These are phyloP conservation scores for Penaeus vannamei DNA, from an alignment of 1,140 invertebrate species.

Conservation along the genomic window DNA sequence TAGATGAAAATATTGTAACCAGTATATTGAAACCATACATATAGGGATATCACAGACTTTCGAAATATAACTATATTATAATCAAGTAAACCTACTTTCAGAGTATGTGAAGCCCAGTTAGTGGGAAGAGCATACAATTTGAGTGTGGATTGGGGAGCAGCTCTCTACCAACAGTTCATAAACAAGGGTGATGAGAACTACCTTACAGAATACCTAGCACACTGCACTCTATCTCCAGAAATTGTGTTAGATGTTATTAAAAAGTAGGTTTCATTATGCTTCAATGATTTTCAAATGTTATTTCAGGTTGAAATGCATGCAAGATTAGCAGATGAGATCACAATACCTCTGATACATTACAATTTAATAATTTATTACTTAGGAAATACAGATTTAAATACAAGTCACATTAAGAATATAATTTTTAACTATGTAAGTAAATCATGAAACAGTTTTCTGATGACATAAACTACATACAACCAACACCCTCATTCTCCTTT, in stretches of 20 bases:
- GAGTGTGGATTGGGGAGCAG: constrained; percentile 48
- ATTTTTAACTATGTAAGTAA: too few species aligned
- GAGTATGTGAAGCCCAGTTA: constrained; percentile 47
- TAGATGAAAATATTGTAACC: too few species aligned
- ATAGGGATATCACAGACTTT: too few species aligned
- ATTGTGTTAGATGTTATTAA: constrained; percentile 49
- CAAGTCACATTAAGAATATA: too few species aligned
- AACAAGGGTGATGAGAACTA: constrained; percentile 45
- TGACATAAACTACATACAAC: background rate
- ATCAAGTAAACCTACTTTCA: background rate
- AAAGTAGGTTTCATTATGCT: constrained; percentile 33
- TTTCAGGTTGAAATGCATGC: too few species aligned
- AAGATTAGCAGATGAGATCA: too few species aligned
- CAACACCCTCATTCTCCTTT: background rate
- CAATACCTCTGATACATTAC: too few species aligned
- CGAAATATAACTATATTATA: too few species aligned
- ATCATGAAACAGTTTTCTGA: too few species aligned
- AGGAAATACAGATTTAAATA: too few species aligned
- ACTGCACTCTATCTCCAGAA: constrained; percentile 33
- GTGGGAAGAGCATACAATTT: constrained; percentile 42
- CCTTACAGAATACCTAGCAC: constrained; percentile 50
- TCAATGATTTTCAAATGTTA: background rate
- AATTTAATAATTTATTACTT: too few species aligned
- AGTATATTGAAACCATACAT: too few species aligned
- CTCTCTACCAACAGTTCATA: constrained; percentile 53